Percentiles rank a stretch among this genome's conserved stretches.
These are phyloP conservation scores for Silvanus unidentatus DNA, from an alignment of 2,888 invertebrate species.

Conservation along the genomic window DNA sequence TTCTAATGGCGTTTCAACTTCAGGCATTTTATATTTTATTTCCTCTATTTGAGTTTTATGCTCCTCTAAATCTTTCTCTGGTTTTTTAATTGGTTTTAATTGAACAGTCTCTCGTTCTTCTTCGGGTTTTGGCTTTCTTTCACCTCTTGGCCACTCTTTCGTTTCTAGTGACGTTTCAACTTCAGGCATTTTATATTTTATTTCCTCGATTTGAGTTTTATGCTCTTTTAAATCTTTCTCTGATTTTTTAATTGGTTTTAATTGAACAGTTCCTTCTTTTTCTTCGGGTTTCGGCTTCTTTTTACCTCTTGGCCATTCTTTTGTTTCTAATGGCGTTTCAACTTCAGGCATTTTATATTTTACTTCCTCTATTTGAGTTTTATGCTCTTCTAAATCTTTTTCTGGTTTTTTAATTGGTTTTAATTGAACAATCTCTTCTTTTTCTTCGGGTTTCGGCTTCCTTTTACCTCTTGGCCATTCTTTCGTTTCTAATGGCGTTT, in stretches of 20 bases:
- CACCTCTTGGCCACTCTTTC: slow-evolving; percentile 36
- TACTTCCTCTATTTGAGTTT: too few relatives aligned
- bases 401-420: slow-evolving; percentile 39
- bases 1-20: slow-evolving; percentile 22
- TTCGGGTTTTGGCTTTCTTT: slow-evolving; percentile 34
- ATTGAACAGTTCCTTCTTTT: too few relatives aligned
- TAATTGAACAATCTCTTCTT: slow-evolving; percentile 42
- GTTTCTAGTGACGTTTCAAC: slow-evolving; percentile 35
- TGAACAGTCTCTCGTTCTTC: slow-evolving; percentile 45
- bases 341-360: too few relatives aligned
- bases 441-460: slow-evolving; percentile 44
- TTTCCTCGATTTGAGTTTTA: background rate
- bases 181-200: background rate
- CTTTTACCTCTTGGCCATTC: slow-evolving; percentile 36
- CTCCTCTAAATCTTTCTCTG: slow-evolving; percentile 17
- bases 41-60: slow-evolving; percentile 19
- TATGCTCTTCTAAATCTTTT: slow-evolving; percentile 9
- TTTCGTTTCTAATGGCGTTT: slow-evolving; percentile 14
- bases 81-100: slow-evolving; percentile 40
- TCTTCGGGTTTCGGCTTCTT: too few relatives aligned
- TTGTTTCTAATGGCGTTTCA: too few relatives aligned
- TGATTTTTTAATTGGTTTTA: too few relatives aligned
- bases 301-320: too few relatives aligned
- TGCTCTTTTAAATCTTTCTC: too few relatives aligned
- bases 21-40: slow-evolving; percentile 11